phyloP scores from a whole-genome alignment of 2,113 vertebrate genomes.

The Nipponia nippon region DNA sequence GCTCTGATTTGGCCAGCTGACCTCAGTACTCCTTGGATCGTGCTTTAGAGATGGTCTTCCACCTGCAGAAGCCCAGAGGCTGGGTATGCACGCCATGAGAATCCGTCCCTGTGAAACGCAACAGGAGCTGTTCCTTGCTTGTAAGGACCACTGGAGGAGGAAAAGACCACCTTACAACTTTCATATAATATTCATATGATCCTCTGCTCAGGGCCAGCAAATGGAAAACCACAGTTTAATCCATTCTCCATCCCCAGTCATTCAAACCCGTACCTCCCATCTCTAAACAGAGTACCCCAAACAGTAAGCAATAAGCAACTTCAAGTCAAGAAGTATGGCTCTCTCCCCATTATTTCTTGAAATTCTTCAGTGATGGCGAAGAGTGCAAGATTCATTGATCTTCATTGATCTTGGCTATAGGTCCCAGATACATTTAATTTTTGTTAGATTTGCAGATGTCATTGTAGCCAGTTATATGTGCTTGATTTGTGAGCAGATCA shows the following conservation, averaged over 20 bases:
- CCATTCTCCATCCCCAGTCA: neutral
- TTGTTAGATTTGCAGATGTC: neutral
- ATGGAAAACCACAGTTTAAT: neutral
- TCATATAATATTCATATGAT: neutral
- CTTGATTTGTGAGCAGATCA: neutral
- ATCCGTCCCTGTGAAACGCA: neutral
- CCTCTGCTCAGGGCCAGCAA: neutral
- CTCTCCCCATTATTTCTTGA: neutral
- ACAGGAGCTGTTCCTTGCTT: neutral
- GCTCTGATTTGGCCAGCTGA: neutral
- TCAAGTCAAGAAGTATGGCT: neutral
- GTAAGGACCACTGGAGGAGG: neutral
- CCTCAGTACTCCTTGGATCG: neutral
- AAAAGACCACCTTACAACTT: neutral
- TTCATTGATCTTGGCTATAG: neutral
- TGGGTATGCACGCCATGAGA: neutral
- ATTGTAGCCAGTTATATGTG: neutral
- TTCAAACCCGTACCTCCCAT: neutral
- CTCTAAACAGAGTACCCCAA: neutral
- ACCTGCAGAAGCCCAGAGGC: neutral
- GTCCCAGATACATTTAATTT: neutral
- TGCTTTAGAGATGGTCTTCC: neutral
- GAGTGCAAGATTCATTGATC: neutral
- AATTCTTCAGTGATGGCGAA: neutral
- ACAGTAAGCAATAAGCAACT: neutral